Evolutionary conservation across 23 tunicate species (phyloP), one percentile per base, ranked within the genome.

Genomic region (Styela clava): DNA sequence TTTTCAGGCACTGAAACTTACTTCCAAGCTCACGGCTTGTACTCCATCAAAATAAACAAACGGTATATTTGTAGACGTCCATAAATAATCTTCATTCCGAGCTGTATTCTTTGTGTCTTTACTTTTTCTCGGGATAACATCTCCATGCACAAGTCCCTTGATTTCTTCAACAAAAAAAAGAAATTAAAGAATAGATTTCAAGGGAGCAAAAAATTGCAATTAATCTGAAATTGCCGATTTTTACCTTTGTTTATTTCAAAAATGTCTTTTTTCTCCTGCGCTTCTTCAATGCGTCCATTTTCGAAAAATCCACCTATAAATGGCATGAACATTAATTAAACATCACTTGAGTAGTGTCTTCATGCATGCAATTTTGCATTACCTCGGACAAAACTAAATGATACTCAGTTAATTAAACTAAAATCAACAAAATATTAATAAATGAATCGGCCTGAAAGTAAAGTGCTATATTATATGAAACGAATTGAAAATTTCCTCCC

Each of bases 181-280:
- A 21, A 61, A 19, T 19, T 61, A 61, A 19, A 19, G 64, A 61
- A 61, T 61, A 19, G 64, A 21, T 21, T 61, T 21, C 64, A 61
- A 61, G 19, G 64, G 21, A 19, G 64, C 20, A 61, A 21, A 19
- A 21, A 61, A 61, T 21, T 19, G 64, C 64, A 19, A 21, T 19
- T 61, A 19, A 19, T 44, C 12, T 44, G 56, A 44, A 44, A 44
- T 12, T 44, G 56, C 12, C 9, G 12, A 27, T 21, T 24, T 31
- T 1, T 73, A 87, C 91, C 91, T 64, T 73, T 74, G 69, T 87
- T 87, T 51, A 87, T 87, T 36, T 87, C 91, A 51, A 87, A 81
- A 16, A 87, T 82, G 33, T 87, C 91, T 82, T 51, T 68, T 7
- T 74, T 77, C 34, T 87, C 86, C 16, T 80, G 81, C n/a, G 91